Percentiles rank a stretch among this genome's conserved stretches.
These are phyloP conservation scores for Platycnemis pennipes DNA, from an alignment of 2,888 invertebrate genomes.

Conservation along the genomic window DNA sequence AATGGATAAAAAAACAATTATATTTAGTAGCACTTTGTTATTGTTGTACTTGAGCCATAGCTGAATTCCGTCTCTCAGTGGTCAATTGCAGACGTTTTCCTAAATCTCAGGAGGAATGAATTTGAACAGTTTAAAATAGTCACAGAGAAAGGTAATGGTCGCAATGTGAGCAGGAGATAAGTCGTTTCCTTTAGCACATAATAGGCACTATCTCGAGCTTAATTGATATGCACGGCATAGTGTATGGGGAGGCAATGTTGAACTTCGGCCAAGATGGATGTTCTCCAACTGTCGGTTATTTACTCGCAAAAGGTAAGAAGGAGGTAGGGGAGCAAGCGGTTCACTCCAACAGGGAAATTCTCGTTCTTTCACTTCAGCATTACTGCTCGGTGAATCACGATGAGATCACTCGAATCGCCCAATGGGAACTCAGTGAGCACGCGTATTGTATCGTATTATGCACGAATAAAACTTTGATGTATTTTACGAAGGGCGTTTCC, in stretches of 20 bases:
- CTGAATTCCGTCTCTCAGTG: too few relatives aligned
- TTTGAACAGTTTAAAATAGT: not conserved
- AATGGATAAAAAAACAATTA: too few relatives aligned
- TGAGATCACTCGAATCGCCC: not conserved
- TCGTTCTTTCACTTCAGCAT: not conserved
- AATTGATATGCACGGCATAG: not conserved
- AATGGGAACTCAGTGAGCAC: not conserved
- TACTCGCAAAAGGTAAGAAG: not conserved
- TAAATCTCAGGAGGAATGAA: too few relatives aligned
- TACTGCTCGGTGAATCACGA: not conserved
- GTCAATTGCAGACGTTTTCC: too few relatives aligned
- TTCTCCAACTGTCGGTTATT: not conserved
- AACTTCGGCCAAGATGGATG: slow-evolving; percentile 11
- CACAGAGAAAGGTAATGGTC: not conserved
- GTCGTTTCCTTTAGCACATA: not conserved
- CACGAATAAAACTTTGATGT: too few relatives aligned
- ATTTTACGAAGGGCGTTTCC: too few relatives aligned
- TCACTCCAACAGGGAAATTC: not conserved
- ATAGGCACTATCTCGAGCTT: not conserved
- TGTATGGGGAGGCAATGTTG: not conserved
- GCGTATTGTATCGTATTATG: not conserved
- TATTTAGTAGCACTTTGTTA: too few relatives aligned
- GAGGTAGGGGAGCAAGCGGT: not conserved
- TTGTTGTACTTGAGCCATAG: too few relatives aligned
- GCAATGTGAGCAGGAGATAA: not conserved